These are phyloP conservation scores for Pedicia rivosa DNA, from an alignment of 2,888 invertebrate species.

Conservation along the genomic window DNA sequence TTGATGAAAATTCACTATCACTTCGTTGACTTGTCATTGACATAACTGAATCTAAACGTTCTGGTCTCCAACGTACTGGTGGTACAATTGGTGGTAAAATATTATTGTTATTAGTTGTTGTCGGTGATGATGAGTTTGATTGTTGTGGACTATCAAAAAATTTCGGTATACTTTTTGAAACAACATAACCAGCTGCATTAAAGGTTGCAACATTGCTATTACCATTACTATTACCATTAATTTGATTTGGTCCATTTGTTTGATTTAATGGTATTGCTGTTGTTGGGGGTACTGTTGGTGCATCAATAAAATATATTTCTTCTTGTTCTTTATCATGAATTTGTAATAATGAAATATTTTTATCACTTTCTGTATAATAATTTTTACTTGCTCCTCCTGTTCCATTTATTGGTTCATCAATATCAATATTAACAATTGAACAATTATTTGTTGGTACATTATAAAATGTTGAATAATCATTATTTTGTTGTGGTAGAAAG, in stretches of 20 bases:
- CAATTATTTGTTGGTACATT: constrained; percentile 28
- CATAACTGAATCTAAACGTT: constrained; percentile 23
- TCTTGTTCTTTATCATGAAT: too few species aligned
- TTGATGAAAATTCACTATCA: constrained; percentile 18
- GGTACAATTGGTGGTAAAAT: constrained; percentile 2
- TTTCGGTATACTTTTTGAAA: constrained; percentile 1
- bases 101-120: neutral
- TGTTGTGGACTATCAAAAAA: constrained; percentile 3
- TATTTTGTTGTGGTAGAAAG: constrained; percentile 17
- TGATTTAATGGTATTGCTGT: too few species aligned
- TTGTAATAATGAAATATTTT: constrained; percentile 21
- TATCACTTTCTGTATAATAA: constrained; percentile 28
- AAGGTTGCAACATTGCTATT: neutral
- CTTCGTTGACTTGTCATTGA: constrained; percentile 24
- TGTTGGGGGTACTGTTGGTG: too few species aligned
- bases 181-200: constrained; percentile 4
- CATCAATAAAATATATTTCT: constrained; percentile 16
- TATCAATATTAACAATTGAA: constrained; percentile 5
- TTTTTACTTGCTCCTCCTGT: constrained; percentile 7
- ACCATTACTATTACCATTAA: neutral
- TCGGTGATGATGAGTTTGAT: too few species aligned
- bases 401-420: constrained; percentile 16
- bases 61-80: constrained; percentile 10
- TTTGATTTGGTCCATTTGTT: neutral
- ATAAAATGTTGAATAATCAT: constrained; percentile 18